Conservation (phyloP, 2,113 vertebrate species). For the Scomber japonicus region DNA sequence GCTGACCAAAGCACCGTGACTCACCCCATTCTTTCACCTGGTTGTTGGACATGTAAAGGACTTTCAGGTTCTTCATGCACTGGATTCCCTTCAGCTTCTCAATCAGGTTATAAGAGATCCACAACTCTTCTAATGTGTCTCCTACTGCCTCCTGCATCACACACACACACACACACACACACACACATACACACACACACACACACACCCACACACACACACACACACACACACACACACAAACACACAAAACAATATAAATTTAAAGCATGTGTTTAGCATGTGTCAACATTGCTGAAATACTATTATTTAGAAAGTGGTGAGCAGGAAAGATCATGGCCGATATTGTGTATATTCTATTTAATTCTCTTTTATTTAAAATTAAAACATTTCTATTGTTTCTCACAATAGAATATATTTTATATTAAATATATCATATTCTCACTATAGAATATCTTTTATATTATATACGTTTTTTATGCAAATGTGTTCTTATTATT, state of each 20-base stretch:
- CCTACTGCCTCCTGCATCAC: conserved; percentile 91
- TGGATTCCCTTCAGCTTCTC: conserved; percentile 96
- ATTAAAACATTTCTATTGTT: too few relatives aligned
- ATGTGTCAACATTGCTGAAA: conserved; percentile 5
- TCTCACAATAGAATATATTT: too few relatives aligned
- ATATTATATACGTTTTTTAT: too few relatives aligned
- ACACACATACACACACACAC: too few relatives aligned
- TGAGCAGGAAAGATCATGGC: too few relatives aligned
- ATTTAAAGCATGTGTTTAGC: not conserved
- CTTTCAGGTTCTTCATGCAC: conserved; percentile 92
- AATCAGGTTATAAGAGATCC: conserved; percentile 98
- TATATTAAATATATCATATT: too few relatives aligned
- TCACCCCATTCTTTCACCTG: conserved; percentile 98
- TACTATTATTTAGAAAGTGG: too few relatives aligned
- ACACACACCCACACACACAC: too few relatives aligned
- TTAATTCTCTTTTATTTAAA: too few relatives aligned
- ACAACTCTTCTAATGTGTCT: conserved; percentile 94
- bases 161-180: conserved; percentile 1
- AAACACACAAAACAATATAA: not conserved
- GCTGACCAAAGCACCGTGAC: conserved; percentile 32
- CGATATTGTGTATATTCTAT: too few relatives aligned
- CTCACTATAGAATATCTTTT: too few relatives aligned
- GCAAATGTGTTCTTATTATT: too few relatives aligned
- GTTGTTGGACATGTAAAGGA: conserved; percentile 99
- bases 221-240: not conserved